These are phyloP conservation scores for Archilochus colubris DNA, from an alignment of 2,113 vertebrate species.

Conservation along the genomic window DNA sequence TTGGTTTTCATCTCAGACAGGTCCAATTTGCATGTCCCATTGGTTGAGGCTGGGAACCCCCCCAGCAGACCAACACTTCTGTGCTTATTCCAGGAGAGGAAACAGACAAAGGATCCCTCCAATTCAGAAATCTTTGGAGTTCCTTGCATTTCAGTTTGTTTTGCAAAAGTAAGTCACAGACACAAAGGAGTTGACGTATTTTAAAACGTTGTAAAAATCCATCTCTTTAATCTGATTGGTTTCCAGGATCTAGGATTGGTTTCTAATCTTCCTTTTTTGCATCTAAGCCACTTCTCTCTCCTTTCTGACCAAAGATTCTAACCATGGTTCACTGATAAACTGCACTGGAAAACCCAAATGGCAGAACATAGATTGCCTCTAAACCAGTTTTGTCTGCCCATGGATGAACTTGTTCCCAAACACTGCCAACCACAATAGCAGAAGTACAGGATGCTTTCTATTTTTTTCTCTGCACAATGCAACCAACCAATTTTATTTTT, in stretches of 20 bases:
- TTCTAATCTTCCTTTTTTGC: background rate
- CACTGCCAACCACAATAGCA: background rate
- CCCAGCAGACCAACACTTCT: background rate
- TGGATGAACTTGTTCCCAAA: background rate
- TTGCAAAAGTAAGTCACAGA: background rate
- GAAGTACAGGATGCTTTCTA: background rate
- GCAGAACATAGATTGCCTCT: background rate
- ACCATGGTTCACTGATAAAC: background rate
- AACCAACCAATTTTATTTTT: background rate
- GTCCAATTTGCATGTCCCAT: background rate
- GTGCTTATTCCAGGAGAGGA: background rate
- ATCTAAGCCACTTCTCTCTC: background rate
- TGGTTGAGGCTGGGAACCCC: background rate
- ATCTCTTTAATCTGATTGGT: no score
- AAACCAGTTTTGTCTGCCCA: background rate
- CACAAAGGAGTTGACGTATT: background rate
- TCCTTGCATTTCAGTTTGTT: background rate
- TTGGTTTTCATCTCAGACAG: background rate
- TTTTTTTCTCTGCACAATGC: background rate
- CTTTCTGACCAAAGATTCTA: background rate
- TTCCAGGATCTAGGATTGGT: background rate
- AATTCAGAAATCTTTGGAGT: background rate
- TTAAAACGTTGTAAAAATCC: background rate
- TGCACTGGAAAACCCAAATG: background rate
- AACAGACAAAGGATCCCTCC: background rate